phyloP scores from a whole-genome alignment of 37 sponge, comb jelly and placozoan genomes.

The Corticium candelabrum region DNA sequence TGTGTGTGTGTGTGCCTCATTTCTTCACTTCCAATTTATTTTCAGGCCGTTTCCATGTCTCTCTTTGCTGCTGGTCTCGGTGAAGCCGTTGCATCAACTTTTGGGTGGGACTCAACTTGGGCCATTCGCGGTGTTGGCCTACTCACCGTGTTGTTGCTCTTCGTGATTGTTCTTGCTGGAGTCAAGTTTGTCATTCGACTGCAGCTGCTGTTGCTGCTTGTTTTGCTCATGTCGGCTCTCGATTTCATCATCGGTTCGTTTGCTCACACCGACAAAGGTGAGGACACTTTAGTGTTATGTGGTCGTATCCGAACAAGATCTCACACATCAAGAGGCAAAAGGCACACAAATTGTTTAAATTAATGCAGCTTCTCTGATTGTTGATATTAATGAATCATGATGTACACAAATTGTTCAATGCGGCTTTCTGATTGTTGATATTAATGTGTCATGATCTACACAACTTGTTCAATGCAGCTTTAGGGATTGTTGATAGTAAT shows the following conservation, averaged over 20 bases:
- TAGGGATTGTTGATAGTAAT: too few species aligned
- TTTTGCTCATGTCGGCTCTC: constrained; percentile 23
- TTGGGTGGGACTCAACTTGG: constrained; percentile 25
- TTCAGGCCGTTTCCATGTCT: constrained; percentile 30
- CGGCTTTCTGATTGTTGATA: too few species aligned
- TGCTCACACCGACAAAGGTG: constrained; percentile 13
- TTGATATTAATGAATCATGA: too few species aligned
- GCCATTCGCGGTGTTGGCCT: constrained; percentile 23
- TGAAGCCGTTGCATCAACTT: constrained; percentile 23
- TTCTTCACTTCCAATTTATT: too few species aligned
- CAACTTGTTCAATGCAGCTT: too few species aligned
- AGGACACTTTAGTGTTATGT: background rate
- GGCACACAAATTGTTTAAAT: too few species aligned
- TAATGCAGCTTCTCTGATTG: too few species aligned
- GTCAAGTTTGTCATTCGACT: constrained; percentile 32
- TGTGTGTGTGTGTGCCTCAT: too few species aligned
- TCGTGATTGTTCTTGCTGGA: constrained; percentile 29
- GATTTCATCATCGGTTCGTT: constrained; percentile 34
- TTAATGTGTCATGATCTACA: too few species aligned
- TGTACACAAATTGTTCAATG: too few species aligned
- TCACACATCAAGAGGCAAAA: too few species aligned
- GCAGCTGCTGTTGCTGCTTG: constrained; percentile 22
- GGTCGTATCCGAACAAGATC: too few species aligned
- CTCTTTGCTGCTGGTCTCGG: constrained; percentile 28
- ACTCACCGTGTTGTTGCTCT: constrained; percentile 12